Conservation (phyloP, 2,888 invertebrate genomes). For the Microplitis manilae region DNA sequence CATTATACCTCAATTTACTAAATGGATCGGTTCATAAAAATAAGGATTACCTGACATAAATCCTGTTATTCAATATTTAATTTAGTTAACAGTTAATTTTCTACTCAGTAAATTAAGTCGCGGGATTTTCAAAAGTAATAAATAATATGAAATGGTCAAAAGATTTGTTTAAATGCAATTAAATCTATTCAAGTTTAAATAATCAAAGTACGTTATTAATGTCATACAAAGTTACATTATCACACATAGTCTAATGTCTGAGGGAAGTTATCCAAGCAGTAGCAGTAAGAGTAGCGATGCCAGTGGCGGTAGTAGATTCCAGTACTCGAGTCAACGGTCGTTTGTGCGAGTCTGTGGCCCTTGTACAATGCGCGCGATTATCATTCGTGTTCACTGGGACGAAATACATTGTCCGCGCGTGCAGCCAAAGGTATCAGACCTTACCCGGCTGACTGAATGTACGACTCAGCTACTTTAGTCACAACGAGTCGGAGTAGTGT, state of each 20-base stretch:
- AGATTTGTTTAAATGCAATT: constrained; percentile 2
- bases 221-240: constrained; percentile 17
- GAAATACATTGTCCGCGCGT: constrained; percentile 44
- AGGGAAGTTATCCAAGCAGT: constrained; percentile 18
- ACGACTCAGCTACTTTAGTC: constrained; percentile 29
- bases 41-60: background rate
- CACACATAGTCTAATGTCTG: constrained; percentile 8
- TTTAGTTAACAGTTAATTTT: background rate
- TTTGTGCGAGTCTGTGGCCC: constrained; percentile 25
- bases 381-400: constrained; percentile 40
- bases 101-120: background rate
- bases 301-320: constrained; percentile 4
- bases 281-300: constrained; percentile 11
- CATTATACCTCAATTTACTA: background rate
- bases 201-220: constrained; percentile 8
- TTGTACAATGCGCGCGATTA: constrained; percentile 36
- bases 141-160: background rate
- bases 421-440: constrained; percentile 37
- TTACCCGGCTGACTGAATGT: constrained; percentile 36
- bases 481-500: constrained; percentile 25
- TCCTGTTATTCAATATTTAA: background rate
- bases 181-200: constrained; percentile 4
- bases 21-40: background rate
- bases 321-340: background rate
- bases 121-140: background rate